A percentile compares a stretch with the other conserved stretches of the same genome.
phyloP scores from a whole-genome alignment of 2,797 vertebrate genomes.

The Sebastiscus albofasciatus region DNA sequence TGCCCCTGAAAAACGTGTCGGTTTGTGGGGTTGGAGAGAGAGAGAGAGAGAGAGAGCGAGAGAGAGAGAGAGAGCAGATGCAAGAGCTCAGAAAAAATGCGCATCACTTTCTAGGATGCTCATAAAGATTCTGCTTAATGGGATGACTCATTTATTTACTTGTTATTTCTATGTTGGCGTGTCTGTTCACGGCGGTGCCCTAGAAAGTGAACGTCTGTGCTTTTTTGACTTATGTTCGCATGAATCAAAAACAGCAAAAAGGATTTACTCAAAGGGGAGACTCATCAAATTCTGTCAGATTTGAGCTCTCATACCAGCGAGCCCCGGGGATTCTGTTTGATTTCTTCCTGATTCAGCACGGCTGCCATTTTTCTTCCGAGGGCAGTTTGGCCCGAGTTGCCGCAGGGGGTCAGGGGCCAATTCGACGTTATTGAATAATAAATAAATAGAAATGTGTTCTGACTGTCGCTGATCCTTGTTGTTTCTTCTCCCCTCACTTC shows the following conservation, averaged over 20 bases:
- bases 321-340: constrained; percentile 59
- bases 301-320: constrained; percentile 56
- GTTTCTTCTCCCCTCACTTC: constrained; percentile 66
- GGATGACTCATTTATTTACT: constrained; percentile 50
- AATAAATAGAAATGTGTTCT: constrained; percentile 80
- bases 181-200: constrained; percentile 29
- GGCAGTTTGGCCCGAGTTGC: constrained; percentile 58
- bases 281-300: constrained; percentile 76
- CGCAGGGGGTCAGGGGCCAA: constrained; percentile 77
- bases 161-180: constrained; percentile 31
- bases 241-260: constrained; percentile 42
- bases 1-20: constrained; percentile 42
- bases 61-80: not conserved
- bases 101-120: constrained; percentile 38
- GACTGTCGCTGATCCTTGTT: constrained; percentile 74
- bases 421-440: constrained; percentile 84
- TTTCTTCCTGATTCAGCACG: constrained; percentile 72
- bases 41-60: not conserved
- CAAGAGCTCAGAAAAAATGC: constrained; percentile 32
- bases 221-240: constrained; percentile 31
- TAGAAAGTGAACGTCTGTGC: constrained; percentile 13
- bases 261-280: constrained; percentile 58
- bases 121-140: constrained; percentile 30
- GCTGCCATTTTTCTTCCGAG: constrained; percentile 50
- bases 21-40: constrained; percentile 21